phyloP scores from a whole-genome alignment of 1,140 invertebrate genomes.

The Ips nitidus region DNA sequence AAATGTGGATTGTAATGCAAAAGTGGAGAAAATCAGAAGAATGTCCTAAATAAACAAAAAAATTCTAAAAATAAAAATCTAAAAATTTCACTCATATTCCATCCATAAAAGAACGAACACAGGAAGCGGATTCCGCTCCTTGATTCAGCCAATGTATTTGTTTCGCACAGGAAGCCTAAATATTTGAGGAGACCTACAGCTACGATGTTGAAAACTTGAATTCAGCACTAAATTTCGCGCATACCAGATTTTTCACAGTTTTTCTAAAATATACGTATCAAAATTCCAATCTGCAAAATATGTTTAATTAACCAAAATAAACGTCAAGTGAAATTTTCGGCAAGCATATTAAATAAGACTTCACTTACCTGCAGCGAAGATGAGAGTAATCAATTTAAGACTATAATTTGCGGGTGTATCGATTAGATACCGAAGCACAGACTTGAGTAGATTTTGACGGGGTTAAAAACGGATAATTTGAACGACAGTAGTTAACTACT shows the following conservation, averaged over 20 bases:
- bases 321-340: background rate
- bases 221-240: background rate
- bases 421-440: background rate
- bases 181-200: conserved; percentile 3
- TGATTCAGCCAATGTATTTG: conserved; percentile 15
- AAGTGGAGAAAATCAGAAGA: background rate
- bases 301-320: no score
- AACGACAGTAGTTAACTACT: no score
- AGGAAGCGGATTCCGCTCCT: background rate
- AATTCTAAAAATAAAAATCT: background rate
- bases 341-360: background rate
- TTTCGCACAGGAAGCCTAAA: conserved; percentile 13
- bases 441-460: no score
- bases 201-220: conserved; percentile 3
- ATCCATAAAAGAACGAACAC: conserved; percentile 3
- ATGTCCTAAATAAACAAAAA: conserved; percentile 13
- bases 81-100: no score
- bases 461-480: no score
- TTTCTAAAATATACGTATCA: no score
- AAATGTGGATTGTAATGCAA: no score
- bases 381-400: conserved; percentile 4
- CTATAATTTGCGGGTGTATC: background rate
- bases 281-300: no score
- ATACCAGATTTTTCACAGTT: no score
- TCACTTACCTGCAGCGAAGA: background rate